A percentile compares a stretch with the other conserved stretches of the same genome.
phyloP scores from a whole-genome alignment of 2,113 vertebrate species.

The Lepidothrix coronata region DNA sequence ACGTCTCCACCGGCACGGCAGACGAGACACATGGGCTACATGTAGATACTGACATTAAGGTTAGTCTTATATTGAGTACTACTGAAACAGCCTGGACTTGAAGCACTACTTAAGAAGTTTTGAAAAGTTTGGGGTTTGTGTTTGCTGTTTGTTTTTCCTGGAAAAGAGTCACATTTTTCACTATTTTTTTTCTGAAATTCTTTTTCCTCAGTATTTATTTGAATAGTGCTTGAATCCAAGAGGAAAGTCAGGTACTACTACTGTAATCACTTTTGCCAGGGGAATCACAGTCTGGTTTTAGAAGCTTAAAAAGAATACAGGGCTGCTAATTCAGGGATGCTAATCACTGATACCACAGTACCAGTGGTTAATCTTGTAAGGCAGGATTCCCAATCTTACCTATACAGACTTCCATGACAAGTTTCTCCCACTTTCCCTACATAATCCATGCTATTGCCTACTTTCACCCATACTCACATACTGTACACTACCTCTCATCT shows the following conservation, averaged over 20 bases:
- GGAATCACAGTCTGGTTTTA: neutral
- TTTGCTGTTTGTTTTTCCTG: neutral
- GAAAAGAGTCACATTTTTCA: neutral
- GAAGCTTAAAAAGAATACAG: neutral
- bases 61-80: neutral
- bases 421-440: neutral
- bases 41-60: neutral
- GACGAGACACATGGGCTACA: neutral
- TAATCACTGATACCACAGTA: neutral
- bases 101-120: neutral
- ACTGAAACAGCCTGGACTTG: neutral
- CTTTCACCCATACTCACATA: rapidly evolving
- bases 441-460: neutral
- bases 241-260: neutral
- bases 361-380: no score
- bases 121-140: neutral
- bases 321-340: neutral
- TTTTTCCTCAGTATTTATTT: neutral
- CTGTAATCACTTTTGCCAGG: neutral
- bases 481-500: neutral
- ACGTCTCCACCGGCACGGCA: neutral
- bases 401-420: neutral
- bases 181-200: neutral
- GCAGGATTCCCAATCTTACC: neutral
- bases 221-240: neutral